Percentiles rank a stretch among this genome's conserved stretches.
These are phyloP conservation scores for Agapornis roseicollis DNA, from an alignment of 2,113 vertebrate genomes.

Conservation along the genomic window DNA sequence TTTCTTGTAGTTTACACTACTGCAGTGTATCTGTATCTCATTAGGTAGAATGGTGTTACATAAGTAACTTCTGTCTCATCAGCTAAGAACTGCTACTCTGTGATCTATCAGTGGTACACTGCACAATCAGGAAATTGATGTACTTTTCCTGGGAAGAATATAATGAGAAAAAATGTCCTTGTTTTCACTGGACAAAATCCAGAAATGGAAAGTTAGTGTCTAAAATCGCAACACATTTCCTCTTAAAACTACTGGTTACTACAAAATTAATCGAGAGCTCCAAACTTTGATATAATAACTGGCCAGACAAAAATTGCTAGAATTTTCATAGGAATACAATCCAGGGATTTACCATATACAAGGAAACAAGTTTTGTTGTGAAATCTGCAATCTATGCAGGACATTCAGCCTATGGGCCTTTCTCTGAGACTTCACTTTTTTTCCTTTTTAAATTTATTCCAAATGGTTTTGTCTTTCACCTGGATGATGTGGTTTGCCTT, in stretches of 20 bases:
- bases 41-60: neutral
- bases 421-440: neutral
- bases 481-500: neutral
- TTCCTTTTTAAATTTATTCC: neutral
- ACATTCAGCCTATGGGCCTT: neutral
- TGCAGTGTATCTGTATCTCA: neutral
- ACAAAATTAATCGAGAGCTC: neutral
- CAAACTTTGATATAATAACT: neutral
- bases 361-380: neutral
- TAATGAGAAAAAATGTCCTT: neutral
- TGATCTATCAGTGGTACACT: neutral
- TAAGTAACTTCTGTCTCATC: neutral
- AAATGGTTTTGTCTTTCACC: neutral
- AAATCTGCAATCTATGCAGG: neutral
- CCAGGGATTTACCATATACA: neutral
- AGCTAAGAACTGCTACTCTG: neutral
- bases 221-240: neutral
- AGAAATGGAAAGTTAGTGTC: neutral
- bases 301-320: neutral
- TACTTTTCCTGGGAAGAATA: neutral
- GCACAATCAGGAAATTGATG: neutral
- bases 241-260: neutral
- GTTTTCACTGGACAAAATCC: neutral
- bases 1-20: neutral
- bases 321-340: neutral